These are phyloP conservation scores for Pogonognathellus flavescens DNA, from an alignment of 1,140 invertebrate genomes.

Conservation along the genomic window DNA sequence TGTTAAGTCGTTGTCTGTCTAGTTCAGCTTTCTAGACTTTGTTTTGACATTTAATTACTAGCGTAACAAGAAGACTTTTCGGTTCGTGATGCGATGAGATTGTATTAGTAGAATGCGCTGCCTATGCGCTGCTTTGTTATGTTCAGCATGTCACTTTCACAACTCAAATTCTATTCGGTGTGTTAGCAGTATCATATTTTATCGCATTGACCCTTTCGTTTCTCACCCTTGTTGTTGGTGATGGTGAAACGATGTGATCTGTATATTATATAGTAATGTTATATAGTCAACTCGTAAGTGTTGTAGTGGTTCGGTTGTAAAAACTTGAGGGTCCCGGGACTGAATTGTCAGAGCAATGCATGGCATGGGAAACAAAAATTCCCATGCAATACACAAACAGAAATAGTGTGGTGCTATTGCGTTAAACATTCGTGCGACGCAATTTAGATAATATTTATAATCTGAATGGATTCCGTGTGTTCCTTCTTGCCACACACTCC, in stretches of 20 bases:
- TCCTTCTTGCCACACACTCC: neutral
- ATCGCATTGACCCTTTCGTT: conserved; percentile 8
- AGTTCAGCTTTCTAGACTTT: neutral
- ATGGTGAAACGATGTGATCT: neutral
- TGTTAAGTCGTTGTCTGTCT: no score
- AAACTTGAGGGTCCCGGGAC: conserved; percentile 19
- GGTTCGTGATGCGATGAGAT: conserved; percentile 17
- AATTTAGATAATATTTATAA: conserved; percentile 7
- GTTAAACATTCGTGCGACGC: conserved; percentile 25
- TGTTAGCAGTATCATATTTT: conserved; percentile 4
- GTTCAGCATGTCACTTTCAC: neutral
- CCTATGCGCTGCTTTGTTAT: neutral
- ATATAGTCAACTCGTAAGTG: neutral
- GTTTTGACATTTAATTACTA: conserved; percentile 34
- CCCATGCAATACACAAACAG: conserved; percentile 34
- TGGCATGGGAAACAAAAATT: conserved; percentile 44
- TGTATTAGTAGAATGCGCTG: neutral
- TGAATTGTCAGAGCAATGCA: neutral
- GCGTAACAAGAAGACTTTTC: conserved; percentile 12
- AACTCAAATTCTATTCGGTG: neutral
- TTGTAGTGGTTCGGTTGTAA: conserved; percentile 15
- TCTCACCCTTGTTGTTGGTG: conserved; percentile 23
- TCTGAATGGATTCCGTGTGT: conserved; percentile 34
- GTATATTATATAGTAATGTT: no score
- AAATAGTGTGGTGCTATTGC: neutral